Percentiles rank a stretch among this genome's conserved stretches.
These are phyloP conservation scores for Phenganax stokvisi DNA, from an alignment of 92 coral and sea anemone species.

Conservation along the genomic window DNA sequence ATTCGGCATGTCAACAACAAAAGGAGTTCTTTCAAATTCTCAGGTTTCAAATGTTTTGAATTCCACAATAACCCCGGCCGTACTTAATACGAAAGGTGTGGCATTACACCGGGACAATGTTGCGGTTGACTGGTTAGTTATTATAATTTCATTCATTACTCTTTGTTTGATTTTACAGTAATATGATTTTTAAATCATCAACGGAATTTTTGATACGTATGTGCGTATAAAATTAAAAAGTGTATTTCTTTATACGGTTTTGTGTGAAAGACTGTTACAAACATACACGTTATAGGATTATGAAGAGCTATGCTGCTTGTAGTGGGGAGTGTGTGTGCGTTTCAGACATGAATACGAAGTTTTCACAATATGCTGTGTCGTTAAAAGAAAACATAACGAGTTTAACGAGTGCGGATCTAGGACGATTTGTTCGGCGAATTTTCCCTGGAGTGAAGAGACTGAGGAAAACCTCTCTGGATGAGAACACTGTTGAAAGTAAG, in stretches of 20 bases:
- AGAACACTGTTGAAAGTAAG: not conserved
- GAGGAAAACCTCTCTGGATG: not conserved
- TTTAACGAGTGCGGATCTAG: not conserved
- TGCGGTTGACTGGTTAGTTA: conserved; percentile 4
- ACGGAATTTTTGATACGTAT: no score
- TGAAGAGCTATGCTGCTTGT: not conserved
- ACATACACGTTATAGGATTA: not conserved
- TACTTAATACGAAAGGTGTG: not conserved
- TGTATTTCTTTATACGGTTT: no score
- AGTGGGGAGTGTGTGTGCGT: not conserved
- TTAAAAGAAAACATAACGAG: not conserved
- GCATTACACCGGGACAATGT: not conserved
- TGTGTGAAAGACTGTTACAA: no score
- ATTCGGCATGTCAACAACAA: not conserved
- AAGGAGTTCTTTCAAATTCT: not conserved
- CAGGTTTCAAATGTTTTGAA: not conserved
- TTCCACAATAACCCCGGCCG: not conserved
- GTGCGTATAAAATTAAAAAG: no score
- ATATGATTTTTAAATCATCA: not conserved
- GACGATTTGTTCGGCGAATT: not conserved
- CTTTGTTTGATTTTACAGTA: not conserved
- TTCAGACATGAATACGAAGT: conserved; percentile 5
- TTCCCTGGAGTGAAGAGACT: not conserved
- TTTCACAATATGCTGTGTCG: conserved; percentile 2
- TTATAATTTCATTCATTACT: not conserved